Conservation (phyloP, 2,888 invertebrate species). For the Petrophora chlorosata region DNA sequence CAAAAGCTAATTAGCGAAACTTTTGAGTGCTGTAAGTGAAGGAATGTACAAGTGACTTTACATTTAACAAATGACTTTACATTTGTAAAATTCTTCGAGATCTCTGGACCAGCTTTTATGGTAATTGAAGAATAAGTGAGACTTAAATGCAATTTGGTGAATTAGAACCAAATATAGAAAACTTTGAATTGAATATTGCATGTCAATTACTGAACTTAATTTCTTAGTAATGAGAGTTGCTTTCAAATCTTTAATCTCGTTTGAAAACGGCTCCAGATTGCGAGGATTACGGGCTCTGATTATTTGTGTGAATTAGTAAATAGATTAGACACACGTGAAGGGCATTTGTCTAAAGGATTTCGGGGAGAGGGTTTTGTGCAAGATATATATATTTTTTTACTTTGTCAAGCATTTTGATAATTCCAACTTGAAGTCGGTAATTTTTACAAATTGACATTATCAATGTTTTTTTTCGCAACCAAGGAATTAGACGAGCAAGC, state of each 20-base stretch:
- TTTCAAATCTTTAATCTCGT: constrained; percentile 11
- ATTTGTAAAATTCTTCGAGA: constrained; percentile 11
- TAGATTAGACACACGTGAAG: constrained; percentile 31
- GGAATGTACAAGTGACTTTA: constrained; percentile 17
- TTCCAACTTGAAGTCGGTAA: no score
- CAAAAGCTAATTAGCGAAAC: constrained; percentile 32
- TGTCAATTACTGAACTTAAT: no score
- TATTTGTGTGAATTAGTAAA: constrained; percentile 34
- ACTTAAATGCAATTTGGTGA: not conserved
- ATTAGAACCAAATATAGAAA: not conserved
- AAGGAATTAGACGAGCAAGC: no score
- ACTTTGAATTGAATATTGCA: no score
- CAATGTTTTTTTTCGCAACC: no score
- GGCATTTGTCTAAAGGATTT: constrained; percentile 20
- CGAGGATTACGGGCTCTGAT: constrained; percentile 30
- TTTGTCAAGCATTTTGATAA: no score
- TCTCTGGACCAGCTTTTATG: not conserved
- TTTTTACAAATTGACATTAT: no score
- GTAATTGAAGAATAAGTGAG: not conserved
- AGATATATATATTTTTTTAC: not conserved
- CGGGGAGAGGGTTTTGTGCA: not conserved
- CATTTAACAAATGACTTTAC: constrained; percentile 6
- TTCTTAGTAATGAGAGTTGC: constrained; percentile 1
- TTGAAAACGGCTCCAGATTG: constrained; percentile 10
- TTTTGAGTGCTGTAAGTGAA: constrained; percentile 27